Conservation (phyloP, 2,797 vertebrate species). For the Platyrinchus mystaceus region DNA sequence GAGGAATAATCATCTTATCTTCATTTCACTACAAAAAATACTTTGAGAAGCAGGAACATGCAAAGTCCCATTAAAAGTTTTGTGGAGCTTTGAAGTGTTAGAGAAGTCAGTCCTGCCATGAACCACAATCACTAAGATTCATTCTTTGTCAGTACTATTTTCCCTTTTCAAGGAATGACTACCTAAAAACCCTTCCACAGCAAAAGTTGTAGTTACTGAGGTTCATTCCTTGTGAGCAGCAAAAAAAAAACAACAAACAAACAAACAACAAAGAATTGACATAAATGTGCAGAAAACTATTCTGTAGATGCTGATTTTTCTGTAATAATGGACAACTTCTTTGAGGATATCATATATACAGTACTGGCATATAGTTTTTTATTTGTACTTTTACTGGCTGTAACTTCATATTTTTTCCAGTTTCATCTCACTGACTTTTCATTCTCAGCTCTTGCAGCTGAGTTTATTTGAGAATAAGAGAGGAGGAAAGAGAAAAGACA, state of each 20-base stretch:
- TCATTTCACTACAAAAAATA: not conserved
- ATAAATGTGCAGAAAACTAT: constrained; percentile 2
- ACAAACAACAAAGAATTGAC: not conserved
- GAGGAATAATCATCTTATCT: not conserved
- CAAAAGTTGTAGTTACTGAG: not conserved
- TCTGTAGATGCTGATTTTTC: not conserved
- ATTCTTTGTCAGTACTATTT: not conserved
- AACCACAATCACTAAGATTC: not conserved
- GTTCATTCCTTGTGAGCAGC: not conserved
- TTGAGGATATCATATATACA: not conserved
- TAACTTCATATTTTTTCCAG: constrained; percentile 7
- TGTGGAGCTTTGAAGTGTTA: not conserved
- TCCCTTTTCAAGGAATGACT: not conserved
- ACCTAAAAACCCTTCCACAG: not conserved
- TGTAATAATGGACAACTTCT: not conserved
- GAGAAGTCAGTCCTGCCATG: not conserved
- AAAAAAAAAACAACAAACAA: not conserved
- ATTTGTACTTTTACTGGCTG: constrained; percentile 13
- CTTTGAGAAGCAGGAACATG: not conserved
- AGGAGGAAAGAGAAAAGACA: not conserved
- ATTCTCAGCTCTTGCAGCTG: not conserved
- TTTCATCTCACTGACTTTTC: constrained; percentile 30
- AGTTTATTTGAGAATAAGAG: constrained; percentile 1
- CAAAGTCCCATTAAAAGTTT: constrained; percentile 6
- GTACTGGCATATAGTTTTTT: not conserved